Conservation (phyloP, 2,113 vertebrate genomes). For the Takifugu flavidus region DNA sequence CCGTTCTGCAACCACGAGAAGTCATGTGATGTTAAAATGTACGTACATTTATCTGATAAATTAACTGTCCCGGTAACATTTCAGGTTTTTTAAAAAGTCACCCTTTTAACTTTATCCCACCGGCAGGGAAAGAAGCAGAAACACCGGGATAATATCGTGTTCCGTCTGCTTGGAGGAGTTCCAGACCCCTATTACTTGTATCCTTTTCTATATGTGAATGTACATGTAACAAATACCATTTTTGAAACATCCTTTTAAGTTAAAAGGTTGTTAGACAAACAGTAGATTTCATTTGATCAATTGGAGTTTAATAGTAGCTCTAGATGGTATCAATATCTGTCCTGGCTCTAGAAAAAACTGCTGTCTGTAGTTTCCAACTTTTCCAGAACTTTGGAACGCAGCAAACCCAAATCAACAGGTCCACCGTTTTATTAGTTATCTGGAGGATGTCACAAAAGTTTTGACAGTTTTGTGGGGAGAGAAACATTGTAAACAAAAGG, state of each 20-base stretch:
- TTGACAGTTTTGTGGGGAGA: too few relatives aligned
- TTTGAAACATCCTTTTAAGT: not conserved
- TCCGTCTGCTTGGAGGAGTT: slow-evolving; percentile 93
- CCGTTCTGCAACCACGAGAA: slow-evolving; percentile 95
- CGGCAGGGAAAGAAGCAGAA: slow-evolving; percentile 88
- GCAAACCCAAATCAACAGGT: too few relatives aligned
- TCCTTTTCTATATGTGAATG: slow-evolving; percentile 69
- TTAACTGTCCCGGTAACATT: not conserved
- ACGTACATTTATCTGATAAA: slow-evolving; percentile 4
- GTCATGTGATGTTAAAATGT: slow-evolving; percentile 95
- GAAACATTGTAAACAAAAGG: too few relatives aligned
- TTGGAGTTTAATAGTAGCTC: too few relatives aligned
- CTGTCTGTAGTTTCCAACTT: too few relatives aligned
- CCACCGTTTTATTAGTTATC: too few relatives aligned
- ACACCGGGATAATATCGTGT: slow-evolving; percentile 92
- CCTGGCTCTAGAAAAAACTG: too few relatives aligned
- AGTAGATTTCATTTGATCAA: too few relatives aligned
- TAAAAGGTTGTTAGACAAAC: too few relatives aligned
- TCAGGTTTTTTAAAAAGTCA: not conserved
- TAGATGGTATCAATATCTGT: too few relatives aligned
- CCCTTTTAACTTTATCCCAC: not conserved
- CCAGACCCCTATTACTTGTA: slow-evolving; percentile 95
- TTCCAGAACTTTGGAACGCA: too few relatives aligned
- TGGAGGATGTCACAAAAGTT: too few relatives aligned
- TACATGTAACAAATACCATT: not conserved